Base-by-base conservation (phyloP, 2,888 invertebrate genomes). In the Trichogramma dendrolimi region DNA sequence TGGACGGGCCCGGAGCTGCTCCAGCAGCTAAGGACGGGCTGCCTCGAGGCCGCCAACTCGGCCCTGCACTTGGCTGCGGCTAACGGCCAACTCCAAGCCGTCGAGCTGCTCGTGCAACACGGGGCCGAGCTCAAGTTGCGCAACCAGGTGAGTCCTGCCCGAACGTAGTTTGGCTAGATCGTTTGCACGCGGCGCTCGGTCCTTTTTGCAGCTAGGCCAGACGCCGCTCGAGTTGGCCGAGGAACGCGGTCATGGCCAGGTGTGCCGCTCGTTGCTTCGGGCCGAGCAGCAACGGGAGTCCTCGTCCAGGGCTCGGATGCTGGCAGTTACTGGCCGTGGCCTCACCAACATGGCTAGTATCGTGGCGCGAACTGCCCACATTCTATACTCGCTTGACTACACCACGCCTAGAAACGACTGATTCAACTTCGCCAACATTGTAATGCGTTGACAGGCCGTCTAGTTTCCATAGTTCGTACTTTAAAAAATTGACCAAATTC, bases 171-270 rank as follows among this genome's bases (percentile, higher is more conserved):
- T 47, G 47, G 47, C n/a, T 11, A 11, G 11, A 7, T 14, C 6
- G 8, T 14, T 8, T 49, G 6, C 27, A 49, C 11, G 6, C 5
- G n/a, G 11, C 1, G 6, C 27, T 27, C 49, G n/a, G 27, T 14
- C 14, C 11, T 4, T 14, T 39, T 46, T 40, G 7, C 38, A 60
- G 60, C 50, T 43, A 7, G 44, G 44, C 44, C 88, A 89, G 73
- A 90, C 91, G 0, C 88, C 92, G 1, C 85, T 92, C 71, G 91
- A 92, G 76, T 85, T 91, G 59, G 91, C 92, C 0, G 91, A 88
- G 0, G 87, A 87, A 73, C 82, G 86, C 76, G 88, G 88, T 46
- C 84, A 86, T 77, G 82, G 84, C 8, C 86, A 87, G 78, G 77
- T 89, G 72, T 80, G 90, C 76, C 77, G 85, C 72, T 76, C 86